A percentile compares a stretch with the other conserved stretches of the same genome.
phyloP scores from a whole-genome alignment of 2,888 invertebrate species.

The Zygogramma bicolorata region DNA sequence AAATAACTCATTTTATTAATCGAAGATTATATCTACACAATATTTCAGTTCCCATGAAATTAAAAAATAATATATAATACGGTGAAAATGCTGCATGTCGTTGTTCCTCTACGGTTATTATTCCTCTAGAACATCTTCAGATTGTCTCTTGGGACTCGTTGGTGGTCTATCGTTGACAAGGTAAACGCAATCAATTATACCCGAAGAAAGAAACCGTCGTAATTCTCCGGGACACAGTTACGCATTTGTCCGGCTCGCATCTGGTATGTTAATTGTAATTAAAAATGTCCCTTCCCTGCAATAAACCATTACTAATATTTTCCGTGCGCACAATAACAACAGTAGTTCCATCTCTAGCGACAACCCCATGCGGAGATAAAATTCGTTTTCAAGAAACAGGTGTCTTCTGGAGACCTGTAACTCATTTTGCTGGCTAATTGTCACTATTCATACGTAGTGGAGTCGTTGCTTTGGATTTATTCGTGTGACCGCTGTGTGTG shows the following conservation, averaged over 20 bases:
- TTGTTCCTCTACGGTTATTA: neutral
- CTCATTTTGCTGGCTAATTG: constrained; percentile 8
- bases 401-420: constrained; percentile 24
- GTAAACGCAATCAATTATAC: neutral
- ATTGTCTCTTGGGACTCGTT: neutral
- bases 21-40: too few relatives aligned
- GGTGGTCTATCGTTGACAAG: constrained; percentile 9
- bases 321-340: constrained; percentile 2
- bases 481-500: neutral
- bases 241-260: neutral
- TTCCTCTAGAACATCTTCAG: neutral
- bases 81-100: too few relatives aligned
- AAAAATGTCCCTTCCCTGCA: constrained; percentile 5
- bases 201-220: constrained; percentile 3
- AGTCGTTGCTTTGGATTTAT: neutral
- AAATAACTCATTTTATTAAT: too few relatives aligned
- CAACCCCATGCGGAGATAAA: constrained; percentile 30
- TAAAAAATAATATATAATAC: too few relatives aligned
- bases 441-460: neutral
- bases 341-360: constrained; percentile 15
- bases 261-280: constrained; percentile 11
- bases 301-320: constrained; percentile 7
- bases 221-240: constrained; percentile 1
- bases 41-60: too few relatives aligned
- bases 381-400: constrained; percentile 37